phyloP scores from a whole-genome alignment of 2,797 vertebrate species.

The Botia kubotai region DNA sequence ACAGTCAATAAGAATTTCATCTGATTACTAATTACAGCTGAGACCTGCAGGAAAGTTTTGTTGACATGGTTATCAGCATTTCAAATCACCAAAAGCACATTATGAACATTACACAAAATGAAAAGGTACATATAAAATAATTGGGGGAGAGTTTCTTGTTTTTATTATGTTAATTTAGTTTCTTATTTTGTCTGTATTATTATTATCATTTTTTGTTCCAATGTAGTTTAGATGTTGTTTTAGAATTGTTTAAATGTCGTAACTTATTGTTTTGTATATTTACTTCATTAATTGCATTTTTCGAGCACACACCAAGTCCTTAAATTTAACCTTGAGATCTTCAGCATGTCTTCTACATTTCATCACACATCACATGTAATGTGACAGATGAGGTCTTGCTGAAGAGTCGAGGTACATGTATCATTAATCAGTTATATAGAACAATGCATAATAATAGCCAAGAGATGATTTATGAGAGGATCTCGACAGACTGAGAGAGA shows the following conservation, averaged over 20 bases:
- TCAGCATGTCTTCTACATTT: constrained; percentile 3
- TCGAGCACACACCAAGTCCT: constrained; percentile 34
- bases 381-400: constrained; percentile 1
- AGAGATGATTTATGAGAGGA: neutral
- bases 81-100: neutral
- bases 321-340: constrained; percentile 19
- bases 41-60: neutral
- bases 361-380: constrained; percentile 1
- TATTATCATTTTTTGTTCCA: no score
- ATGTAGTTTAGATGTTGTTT: no score
- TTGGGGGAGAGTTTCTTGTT: neutral
- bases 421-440: neutral
- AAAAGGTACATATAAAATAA: neutral
- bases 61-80: neutral
- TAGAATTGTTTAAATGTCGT: no score
- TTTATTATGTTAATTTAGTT: neutral
- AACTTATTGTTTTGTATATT: no score
- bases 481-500: neutral
- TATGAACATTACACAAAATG: no score
- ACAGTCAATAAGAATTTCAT: constrained; percentile 26
- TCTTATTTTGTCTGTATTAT: no score
- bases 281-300: no score
- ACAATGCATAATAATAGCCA: neutral
- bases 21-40: constrained; percentile 12
- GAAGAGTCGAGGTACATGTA: neutral